Evolutionary conservation across 2,888 invertebrate species (phyloP), one percentile per base, ranked within the genome.

Genomic region (Onchidella celtica): DNA sequence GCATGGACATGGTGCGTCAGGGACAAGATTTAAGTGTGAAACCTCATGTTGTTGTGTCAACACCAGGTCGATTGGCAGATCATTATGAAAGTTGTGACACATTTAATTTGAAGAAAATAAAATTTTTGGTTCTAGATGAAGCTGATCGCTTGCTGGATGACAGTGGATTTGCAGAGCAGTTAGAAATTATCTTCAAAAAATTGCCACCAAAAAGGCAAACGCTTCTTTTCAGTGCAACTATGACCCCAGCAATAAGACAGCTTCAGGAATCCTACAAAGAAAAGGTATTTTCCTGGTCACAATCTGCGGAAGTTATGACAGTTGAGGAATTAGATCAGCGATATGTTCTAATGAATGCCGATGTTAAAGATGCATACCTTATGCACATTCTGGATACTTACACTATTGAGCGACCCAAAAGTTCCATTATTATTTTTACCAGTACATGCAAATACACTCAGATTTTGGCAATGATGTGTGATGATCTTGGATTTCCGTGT

Each of bases 361-460:
- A 98, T 92, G 97, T 97, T 24, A 96, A 97, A 78, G 98, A 99
- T 94, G 97, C 97, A 74, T 98, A 97, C 91, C 94, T 99, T 36
- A 96, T 99, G 73, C 91, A 93, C 77, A 87, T 93, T 21, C 84
- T 93, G 2, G 88, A 92, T 74, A 86, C 88, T 24, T 98, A 96
- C 93, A 94, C 96, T 61, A 95, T 95, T 85, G 94, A 95, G 17
- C 95, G 96, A 91, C 95, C 95, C 55, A 95, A 95, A 85, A 96
- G 97, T 1, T 98, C 97, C 76, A 95, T 99, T 63, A 97, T 99
- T 92, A 96, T 99, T 61, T 99, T 99, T 92, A 97, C 98, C 0
- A 97, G 97, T 89, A 99, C 98, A 27, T 99, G 99, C 95, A 98
- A 97, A 97, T 96, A 97, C 91, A 98, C 98, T 89, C 98, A 98